A percentile compares a stretch with the other conserved stretches of the same genome.
Evolutionary conservation across 2,113 vertebrate genomes (phyloP).

Genomic region (Cyprinus carpio): DNA sequence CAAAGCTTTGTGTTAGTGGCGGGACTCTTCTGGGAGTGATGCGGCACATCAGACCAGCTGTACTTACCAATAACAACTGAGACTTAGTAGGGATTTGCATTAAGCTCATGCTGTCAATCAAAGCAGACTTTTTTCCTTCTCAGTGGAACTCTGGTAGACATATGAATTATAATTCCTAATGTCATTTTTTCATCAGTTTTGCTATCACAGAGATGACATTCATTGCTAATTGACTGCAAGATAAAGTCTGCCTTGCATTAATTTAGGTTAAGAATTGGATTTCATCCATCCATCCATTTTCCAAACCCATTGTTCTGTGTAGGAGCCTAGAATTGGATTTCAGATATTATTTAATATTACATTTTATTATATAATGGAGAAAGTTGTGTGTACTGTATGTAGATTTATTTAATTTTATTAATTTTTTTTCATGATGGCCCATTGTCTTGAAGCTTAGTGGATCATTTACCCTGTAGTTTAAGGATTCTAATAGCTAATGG

Average conservation of each 20-base stretch:
- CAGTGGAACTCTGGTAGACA: neutral
- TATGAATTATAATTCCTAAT: neutral
- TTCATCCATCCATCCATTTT: neutral
- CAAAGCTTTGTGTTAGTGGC: neutral
- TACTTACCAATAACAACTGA: conserved; percentile 20
- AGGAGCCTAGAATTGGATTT: neutral
- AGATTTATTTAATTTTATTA: too few relatives aligned
- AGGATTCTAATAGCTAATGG: neutral
- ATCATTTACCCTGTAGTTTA: neutral
- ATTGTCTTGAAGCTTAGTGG: neutral
- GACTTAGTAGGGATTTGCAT: conserved; percentile 27
- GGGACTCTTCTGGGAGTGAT: conserved; percentile 7
- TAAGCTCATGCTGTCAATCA: conserved; percentile 8
- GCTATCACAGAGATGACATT: neutral
- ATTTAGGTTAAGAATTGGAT: conserved; percentile 8
- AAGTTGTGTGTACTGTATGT: neutral
- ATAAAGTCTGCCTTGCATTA: conserved; percentile 5
- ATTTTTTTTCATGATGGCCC: neutral
- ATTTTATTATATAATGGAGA: neutral
- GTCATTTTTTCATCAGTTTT: neutral
- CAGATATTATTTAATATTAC: neutral
- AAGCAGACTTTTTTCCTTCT: neutral
- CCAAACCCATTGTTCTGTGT: neutral
- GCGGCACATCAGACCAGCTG: conserved; percentile 18
- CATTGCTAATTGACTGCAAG: conserved; percentile 1